Conservation (phyloP, 1,140 invertebrate species). For the Leptopilina boulardi region DNA sequence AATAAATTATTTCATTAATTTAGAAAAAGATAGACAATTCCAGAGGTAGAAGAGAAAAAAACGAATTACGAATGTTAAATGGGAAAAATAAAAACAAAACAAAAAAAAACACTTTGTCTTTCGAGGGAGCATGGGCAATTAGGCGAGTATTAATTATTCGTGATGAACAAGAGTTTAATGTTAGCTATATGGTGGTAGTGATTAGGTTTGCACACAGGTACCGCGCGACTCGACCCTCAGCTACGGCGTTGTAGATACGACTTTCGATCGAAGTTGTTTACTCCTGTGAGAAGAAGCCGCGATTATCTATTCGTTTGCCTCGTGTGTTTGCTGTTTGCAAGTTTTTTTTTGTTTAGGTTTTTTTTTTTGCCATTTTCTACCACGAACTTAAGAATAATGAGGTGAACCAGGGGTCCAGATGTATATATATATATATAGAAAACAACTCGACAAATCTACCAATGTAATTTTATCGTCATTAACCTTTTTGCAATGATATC, state of each 20-base stretch:
- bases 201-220: not conserved
- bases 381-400: conserved; percentile 10
- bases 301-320: not conserved
- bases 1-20: too few species aligned
- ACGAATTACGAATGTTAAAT: too few species aligned
- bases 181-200: conserved; percentile 5
- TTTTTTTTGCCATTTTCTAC: too few species aligned
- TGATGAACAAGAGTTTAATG: conserved; percentile 10
- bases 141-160: conserved; percentile 13
- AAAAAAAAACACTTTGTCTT: too few species aligned
- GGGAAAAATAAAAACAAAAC: too few species aligned
- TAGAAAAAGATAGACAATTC: too few species aligned
- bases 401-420: not conserved
- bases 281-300: conserved; percentile 15
- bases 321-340: not conserved
- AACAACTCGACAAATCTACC: conserved; percentile 3
- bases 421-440: too few species aligned
- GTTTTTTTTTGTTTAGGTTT: not conserved
- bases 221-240: conserved; percentile 5
- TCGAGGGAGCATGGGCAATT: not conserved
- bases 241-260: conserved; percentile 10
- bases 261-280: not conserved
- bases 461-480: conserved; percentile 6
- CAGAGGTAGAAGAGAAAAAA: too few species aligned
- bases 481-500: conserved; percentile 15